phyloP scores from a whole-genome alignment of 2,797 vertebrate genomes.

The Malurus splendens region DNA sequence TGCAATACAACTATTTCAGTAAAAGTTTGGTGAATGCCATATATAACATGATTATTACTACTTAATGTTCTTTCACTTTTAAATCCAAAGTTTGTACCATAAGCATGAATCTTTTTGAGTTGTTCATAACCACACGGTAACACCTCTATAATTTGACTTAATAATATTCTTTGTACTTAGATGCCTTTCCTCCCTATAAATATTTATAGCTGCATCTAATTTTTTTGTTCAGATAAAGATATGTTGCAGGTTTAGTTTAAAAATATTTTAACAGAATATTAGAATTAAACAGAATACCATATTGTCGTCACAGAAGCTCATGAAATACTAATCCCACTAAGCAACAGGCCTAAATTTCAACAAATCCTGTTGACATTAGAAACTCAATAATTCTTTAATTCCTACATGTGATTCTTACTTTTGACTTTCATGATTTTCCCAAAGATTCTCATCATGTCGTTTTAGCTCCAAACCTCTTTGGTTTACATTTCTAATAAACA shows the following conservation, averaged over 20 bases:
- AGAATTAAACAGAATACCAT: not conserved
- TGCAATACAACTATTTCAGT: not conserved
- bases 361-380: not conserved
- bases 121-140: not conserved
- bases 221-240: not conserved
- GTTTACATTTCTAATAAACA: not conserved
- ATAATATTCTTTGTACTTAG: not conserved
- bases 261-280: not conserved
- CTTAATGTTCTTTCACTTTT: not conserved
- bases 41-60: not conserved
- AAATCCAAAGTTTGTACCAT: not conserved
- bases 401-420: not conserved
- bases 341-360: not conserved
- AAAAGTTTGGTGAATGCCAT: not conserved
- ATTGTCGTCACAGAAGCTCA: not conserved
- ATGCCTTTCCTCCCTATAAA: not conserved
- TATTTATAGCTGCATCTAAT: not conserved
- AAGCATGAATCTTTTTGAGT: not conserved
- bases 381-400: not conserved
- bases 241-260: not conserved
- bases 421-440: not conserved
- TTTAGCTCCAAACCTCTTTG: not conserved
- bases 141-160: not conserved
- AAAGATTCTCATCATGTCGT: not conserved
- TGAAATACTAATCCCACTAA: not conserved